phyloP scores from a whole-genome alignment of 2,888 invertebrate genomes.

The Eupeodes luniger region DNA sequence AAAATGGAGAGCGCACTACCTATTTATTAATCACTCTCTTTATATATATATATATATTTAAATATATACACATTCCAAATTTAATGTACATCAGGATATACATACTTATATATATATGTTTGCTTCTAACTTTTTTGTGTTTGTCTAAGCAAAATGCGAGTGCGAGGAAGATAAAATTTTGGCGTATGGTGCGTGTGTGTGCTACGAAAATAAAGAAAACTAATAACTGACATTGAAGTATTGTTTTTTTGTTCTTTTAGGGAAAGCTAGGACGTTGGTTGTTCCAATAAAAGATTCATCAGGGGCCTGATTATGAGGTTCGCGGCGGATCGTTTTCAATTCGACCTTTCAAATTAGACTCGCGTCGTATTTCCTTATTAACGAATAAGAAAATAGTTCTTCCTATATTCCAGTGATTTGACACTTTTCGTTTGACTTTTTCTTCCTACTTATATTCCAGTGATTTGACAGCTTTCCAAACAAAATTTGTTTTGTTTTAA shows the following conservation, averaged over 20 bases:
- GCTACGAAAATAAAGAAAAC: slow-evolving; percentile 53
- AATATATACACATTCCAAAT: slow-evolving; percentile 59
- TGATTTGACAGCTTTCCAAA: too few species aligned
- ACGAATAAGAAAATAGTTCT: too few species aligned
- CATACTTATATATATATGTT: slow-evolving; percentile 28
- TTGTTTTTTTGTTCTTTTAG: background rate
- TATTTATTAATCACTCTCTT: slow-evolving; percentile 55
- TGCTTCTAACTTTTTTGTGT: slow-evolving; percentile 53
- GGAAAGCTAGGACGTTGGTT: too few species aligned
- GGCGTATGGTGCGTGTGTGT: slow-evolving; percentile 43
- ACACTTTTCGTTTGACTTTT: too few species aligned
- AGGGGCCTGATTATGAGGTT: too few species aligned
- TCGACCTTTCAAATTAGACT: too few species aligned
- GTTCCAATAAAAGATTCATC: too few species aligned
- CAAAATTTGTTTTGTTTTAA: too few species aligned
- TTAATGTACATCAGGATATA: slow-evolving; percentile 51
- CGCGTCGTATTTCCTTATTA: too few species aligned
- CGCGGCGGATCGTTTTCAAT: too few species aligned
- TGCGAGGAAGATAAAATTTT: slow-evolving; percentile 6
- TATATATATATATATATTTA: slow-evolving; percentile 50
- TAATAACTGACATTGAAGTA: background rate
- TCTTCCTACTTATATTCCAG: too few species aligned
- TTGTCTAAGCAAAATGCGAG: slow-evolving; percentile 29
- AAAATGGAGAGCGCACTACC: slow-evolving; percentile 42
- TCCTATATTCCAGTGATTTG: too few species aligned